Conservation (phyloP, 2,888 invertebrate species). For the Drosophila antonietae region DNA sequence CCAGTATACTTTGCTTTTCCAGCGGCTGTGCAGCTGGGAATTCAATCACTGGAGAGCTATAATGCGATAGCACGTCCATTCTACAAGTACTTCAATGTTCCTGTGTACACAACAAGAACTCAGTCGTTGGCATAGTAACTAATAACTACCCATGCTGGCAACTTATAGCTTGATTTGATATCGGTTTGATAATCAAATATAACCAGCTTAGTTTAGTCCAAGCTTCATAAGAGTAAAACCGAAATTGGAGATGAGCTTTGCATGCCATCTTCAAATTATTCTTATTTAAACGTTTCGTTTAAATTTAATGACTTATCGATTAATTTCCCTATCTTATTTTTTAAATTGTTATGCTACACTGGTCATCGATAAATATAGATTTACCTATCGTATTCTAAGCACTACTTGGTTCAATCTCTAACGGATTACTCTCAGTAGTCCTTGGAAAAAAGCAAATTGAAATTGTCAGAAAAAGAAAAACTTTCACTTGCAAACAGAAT, state of each 20-base stretch:
- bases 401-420: background rate
- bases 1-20: constrained; percentile 81
- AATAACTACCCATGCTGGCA: background rate
- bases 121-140: constrained; percentile 41
- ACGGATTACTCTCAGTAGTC: constrained; percentile 28
- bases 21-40: constrained; percentile 85
- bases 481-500: constrained; percentile 23
- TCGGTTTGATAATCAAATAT: background rate
- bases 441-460: constrained; percentile 4
- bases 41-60: constrained; percentile 85
- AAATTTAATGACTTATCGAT: background rate
- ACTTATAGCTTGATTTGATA: background rate
- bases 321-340: background rate
- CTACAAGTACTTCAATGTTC: background rate
- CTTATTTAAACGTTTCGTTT: background rate
- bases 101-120: constrained; percentile 20
- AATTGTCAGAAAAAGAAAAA: constrained; percentile 5
- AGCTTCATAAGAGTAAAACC: background rate
- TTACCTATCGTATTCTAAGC: background rate
- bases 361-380: constrained; percentile 22
- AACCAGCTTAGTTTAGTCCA: background rate
- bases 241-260: background rate
- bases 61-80: constrained; percentile 85
- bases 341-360: background rate
- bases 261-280: too few relatives aligned